Evolutionary conservation across 2,113 vertebrate species (phyloP), one percentile per base, ranked within the genome.

Genomic region (Cepphus grylle): DNA sequence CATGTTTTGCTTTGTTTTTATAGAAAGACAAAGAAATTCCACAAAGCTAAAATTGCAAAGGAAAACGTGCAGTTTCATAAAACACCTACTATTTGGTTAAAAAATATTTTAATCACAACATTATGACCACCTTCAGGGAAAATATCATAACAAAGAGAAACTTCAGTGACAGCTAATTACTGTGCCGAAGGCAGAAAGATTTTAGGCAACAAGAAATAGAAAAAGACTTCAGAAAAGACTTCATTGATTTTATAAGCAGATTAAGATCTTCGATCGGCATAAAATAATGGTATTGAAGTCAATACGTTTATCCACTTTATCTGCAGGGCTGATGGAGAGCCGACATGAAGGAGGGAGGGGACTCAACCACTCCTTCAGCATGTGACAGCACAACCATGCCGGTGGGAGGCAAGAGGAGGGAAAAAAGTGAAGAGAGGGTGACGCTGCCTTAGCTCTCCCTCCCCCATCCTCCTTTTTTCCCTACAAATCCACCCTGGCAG

Each of bases 301-400:
- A 92, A 2, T 29, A 40, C 8, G 10, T 61, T 81, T 53, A 61
- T 26, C 66, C 43, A 53, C 47, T 65, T 26, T 30, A 30, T 53
- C 59, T 88, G 85, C 71, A 90, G 76, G 29, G 61, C 56, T 85
- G 76, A 47, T 15, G 45, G 27, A 52, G 66, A 92, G 49, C 20
- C 45, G 45, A 56, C 62, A 63, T 34, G 47, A 72, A 53, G 73
- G 63, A 79, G 21, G 26, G 71, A 94, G 30, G 38, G 30, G 36
- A 77, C 56, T 50, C 58, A n/a, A 11, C 47, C 22, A 22, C 43
- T 86, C 36, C 38, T 90, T 76, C 77, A 77, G 79, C 36, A 10
- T 13, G 62, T 52, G 74, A 56, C 71, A 80, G 58, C 73, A 93
- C 42, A 42, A 0, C 52, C n/a, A 15, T 0, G 0, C 20, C 42